Percentiles rank a stretch among this genome's conserved stretches.
Evolutionary conservation across 2,113 vertebrate genomes (phyloP).

Genomic region (Chaenocephalus aceratus): DNA sequence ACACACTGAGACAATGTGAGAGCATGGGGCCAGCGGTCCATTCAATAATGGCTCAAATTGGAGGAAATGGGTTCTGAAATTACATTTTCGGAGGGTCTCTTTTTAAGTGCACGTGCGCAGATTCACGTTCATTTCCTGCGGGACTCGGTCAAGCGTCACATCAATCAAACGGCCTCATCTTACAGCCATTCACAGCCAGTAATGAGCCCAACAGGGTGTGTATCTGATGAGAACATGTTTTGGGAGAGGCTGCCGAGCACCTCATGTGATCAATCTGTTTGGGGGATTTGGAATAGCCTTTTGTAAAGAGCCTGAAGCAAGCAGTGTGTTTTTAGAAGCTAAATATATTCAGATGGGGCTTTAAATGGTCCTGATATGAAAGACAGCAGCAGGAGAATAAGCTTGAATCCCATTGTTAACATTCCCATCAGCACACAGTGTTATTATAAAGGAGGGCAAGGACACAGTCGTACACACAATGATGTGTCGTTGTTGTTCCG

Average conservation of each 20-base stretch:
- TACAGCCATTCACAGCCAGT: conserved; percentile 22
- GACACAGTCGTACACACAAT: not conserved
- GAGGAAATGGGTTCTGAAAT: conserved; percentile 83
- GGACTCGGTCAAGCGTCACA: conserved; percentile 54
- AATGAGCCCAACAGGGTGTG: conserved; percentile 49
- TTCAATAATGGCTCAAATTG: conserved; percentile 76
- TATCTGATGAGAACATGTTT: conserved; percentile 30
- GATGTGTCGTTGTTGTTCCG: not conserved
- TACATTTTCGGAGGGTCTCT: conserved; percentile 70
- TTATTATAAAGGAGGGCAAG: not conserved
- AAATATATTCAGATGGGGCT: not conserved
- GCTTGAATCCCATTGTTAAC: conserved; percentile 3
- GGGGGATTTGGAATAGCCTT: not conserved
- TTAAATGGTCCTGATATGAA: not conserved
- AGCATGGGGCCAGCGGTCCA: conserved; percentile 42
- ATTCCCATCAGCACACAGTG: not conserved
- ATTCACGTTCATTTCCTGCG: conserved; percentile 65
- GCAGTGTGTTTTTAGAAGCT: not conserved
- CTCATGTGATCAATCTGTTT: conserved; percentile 22
- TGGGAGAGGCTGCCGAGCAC: not conserved
- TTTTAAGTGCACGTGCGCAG: conserved; percentile 63
- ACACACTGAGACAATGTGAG: conserved; percentile 39
- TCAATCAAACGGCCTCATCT: conserved; percentile 62
- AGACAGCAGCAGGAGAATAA: conserved; percentile 7
- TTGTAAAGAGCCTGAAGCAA: not conserved